A percentile compares a stretch with the other conserved stretches of the same genome.
phyloP scores from a whole-genome alignment of 2,113 vertebrate species.

The Tretioscincus oriximinensis region DNA sequence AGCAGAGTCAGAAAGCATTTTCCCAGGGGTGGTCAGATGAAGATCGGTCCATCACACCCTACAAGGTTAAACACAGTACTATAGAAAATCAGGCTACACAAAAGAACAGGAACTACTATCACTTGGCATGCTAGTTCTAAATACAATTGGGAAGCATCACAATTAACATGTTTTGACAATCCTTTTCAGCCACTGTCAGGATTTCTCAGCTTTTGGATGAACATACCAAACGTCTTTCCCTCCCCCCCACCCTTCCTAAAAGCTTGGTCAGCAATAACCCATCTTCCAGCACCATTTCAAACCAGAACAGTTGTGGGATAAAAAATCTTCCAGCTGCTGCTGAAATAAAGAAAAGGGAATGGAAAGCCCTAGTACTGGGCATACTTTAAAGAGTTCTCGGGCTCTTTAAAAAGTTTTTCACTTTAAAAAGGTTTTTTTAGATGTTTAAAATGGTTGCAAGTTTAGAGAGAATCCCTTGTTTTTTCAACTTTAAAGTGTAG shows the following conservation, averaged over 20 bases:
- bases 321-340: constrained; percentile 73
- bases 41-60: not conserved
- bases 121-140: not conserved
- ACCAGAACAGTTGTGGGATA: constrained; percentile 50
- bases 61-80: not conserved
- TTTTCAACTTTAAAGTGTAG: too few relatives aligned
- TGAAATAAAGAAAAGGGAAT: constrained; percentile 67
- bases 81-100: not conserved
- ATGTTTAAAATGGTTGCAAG: too few relatives aligned
- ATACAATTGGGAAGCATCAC: constrained; percentile 1
- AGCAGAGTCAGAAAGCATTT: not conserved
- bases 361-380: constrained; percentile 18
- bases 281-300: constrained; percentile 1
- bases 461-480: too few relatives aligned
- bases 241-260: not conserved
- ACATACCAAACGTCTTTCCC: not conserved
- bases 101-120: too few relatives aligned
- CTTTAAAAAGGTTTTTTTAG: too few relatives aligned
- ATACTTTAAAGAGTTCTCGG: constrained; percentile 25
- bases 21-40: too few relatives aligned
- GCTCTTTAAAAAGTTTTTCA: too few relatives aligned
- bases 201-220: constrained; percentile 8
- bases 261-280: not conserved
- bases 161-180: constrained; percentile 7
- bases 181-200: not conserved